phyloP scores from a whole-genome alignment of 2,797 vertebrate species.

The Lycodopsis pacificus region DNA sequence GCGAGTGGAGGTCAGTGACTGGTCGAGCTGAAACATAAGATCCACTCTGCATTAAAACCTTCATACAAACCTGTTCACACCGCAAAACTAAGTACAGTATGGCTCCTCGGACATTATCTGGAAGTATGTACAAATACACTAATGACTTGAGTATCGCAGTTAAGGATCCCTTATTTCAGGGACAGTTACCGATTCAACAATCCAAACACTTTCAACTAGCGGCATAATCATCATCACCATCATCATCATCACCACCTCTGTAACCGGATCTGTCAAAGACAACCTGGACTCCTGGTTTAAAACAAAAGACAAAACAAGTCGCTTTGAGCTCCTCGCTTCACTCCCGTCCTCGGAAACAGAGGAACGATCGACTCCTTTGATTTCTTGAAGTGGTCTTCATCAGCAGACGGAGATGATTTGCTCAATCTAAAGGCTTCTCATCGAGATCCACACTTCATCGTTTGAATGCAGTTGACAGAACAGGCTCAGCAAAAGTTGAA shows the following conservation, averaged over 20 bases:
- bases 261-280: constrained; percentile 37
- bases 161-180: background rate
- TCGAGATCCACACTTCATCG: too few relatives aligned
- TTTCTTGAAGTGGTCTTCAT: too few relatives aligned
- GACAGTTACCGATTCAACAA: background rate
- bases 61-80: background rate
- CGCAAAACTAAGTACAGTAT: background rate
- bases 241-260: constrained; percentile 34
- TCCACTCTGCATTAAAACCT: background rate
- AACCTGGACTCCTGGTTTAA: constrained; percentile 39
- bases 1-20: constrained; percentile 2
- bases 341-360: background rate
- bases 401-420: too few relatives aligned
- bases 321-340: background rate
- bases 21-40: constrained; percentile 57
- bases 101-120: background rate
- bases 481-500: too few relatives aligned
- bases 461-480: too few relatives aligned
- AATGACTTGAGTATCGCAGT: too few relatives aligned
- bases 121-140: too few relatives aligned
- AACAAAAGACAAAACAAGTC: constrained; percentile 18
- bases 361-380: too few relatives aligned
- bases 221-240: too few relatives aligned
- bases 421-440: too few relatives aligned
- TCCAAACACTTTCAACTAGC: background rate